phyloP scores from a whole-genome alignment of 2,113 vertebrate species.

The Chiloscyllium plagiosum region DNA sequence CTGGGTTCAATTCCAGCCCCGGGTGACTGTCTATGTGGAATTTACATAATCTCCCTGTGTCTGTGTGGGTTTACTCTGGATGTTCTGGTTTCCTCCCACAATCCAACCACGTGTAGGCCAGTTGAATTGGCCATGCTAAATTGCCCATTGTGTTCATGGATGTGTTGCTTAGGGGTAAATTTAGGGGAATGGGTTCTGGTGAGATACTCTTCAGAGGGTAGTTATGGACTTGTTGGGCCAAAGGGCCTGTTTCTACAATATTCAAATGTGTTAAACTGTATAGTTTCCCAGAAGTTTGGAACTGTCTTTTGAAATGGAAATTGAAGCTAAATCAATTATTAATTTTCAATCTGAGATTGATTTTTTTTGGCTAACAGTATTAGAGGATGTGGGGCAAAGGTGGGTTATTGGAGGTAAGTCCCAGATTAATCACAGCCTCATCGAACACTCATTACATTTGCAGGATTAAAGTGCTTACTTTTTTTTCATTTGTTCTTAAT shows the following conservation, averaged over 20 bases:
- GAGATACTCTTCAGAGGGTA: no score
- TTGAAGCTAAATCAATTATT: neutral
- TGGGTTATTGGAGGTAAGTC: neutral
- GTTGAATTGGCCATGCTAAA: no score
- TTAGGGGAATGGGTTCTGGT: no score
- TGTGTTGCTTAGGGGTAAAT: no score
- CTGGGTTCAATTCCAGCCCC: no score
- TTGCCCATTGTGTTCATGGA: no score
- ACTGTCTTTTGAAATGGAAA: neutral
- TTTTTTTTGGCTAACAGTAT: neutral
- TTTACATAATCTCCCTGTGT: no score
- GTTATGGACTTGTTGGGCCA: no score
- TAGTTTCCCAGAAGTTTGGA: neutral
- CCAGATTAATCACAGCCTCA: neutral
- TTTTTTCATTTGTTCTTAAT: neutral
- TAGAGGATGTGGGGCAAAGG: neutral
- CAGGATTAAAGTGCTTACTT: neutral
- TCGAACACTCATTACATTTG: neutral
- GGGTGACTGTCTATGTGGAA: no score
- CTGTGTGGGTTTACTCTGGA: no score
- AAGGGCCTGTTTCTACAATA: neutral
- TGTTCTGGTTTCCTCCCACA: no score
- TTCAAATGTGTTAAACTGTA: neutral
- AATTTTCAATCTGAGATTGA: neutral
- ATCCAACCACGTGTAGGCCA: no score